Percentiles rank a stretch among this genome's conserved stretches.
Conservation (phyloP, 2,797 vertebrate species). For the Sphaeramia orbicularis region DNA sequence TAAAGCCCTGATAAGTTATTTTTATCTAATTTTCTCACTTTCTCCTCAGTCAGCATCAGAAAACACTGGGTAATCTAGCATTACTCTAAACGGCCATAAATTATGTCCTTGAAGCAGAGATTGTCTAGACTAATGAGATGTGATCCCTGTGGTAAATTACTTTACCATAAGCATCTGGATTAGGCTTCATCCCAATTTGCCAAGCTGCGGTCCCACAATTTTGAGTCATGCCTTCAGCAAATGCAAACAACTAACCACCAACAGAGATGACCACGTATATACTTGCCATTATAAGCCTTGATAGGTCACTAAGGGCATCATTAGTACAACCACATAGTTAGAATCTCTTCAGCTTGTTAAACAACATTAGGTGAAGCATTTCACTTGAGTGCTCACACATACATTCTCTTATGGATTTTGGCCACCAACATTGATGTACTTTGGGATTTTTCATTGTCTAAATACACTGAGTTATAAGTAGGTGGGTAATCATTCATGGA, state of each 20-base stretch:
- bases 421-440: conserved; percentile 19
- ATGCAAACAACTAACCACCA: conserved; percentile 51
- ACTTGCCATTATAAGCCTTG: conserved; percentile 47
- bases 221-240: conserved; percentile 46
- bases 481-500: conserved; percentile 45
- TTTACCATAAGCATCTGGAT: conserved; percentile 59
- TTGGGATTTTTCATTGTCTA: conserved; percentile 38
- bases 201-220: conserved; percentile 41
- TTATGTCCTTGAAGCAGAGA: conserved; percentile 29
- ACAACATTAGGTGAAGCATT: conserved; percentile 21
- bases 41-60: conserved; percentile 11
- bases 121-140: conserved; percentile 30
- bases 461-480: conserved; percentile 45
- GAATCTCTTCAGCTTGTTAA: conserved; percentile 44
- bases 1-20: not conserved
- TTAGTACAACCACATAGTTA: conserved; percentile 62
- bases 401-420: conserved; percentile 24
- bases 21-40: conserved; percentile 16
- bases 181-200: conserved; percentile 46
- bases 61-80: conserved; percentile 28
- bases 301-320: conserved; percentile 56
- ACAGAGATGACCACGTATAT: conserved; percentile 51
- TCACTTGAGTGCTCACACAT: conserved; percentile 11
- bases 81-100: conserved; percentile 42
- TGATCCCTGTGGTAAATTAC: conserved; percentile 49